Percentiles rank a stretch among this genome's conserved stretches.
Conservation (phyloP, 1,140 invertebrate genomes). For the Spodoptera frugiperda region DNA sequence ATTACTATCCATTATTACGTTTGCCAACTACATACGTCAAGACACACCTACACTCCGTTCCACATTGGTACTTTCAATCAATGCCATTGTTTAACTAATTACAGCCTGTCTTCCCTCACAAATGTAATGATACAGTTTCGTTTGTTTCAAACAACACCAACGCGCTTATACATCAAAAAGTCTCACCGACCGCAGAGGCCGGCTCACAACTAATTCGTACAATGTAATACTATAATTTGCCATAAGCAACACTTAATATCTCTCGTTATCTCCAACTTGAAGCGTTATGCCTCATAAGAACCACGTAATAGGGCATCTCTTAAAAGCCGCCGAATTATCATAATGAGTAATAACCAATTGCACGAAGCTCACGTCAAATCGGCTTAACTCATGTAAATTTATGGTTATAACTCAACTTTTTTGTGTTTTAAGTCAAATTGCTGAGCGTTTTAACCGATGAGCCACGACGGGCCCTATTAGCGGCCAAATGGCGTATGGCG, state of each 20-base stretch:
- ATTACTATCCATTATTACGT: conserved; percentile 40
- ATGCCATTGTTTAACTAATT: conserved; percentile 69
- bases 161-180: conserved; percentile 49
- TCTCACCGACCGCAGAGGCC: conserved; percentile 32
- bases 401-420: conserved; percentile 61
- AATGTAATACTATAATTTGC: conserved; percentile 56
- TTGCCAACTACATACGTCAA: conserved; percentile 31
- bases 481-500: conserved; percentile 77
- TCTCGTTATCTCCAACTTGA: conserved; percentile 58
- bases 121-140: conserved; percentile 52
- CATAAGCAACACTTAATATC: conserved; percentile 53
- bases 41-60: conserved; percentile 53
- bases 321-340: conserved; percentile 63
- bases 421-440: conserved; percentile 71
- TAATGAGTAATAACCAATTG: conserved; percentile 80
- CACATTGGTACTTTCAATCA: conserved; percentile 60
- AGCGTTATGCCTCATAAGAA: conserved; percentile 55
- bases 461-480: conserved; percentile 73
- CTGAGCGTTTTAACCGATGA: conserved; percentile 66
- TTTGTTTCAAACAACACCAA: conserved; percentile 54
- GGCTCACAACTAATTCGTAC: conserved; percentile 34
- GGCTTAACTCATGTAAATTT: conserved; percentile 71
- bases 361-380: conserved; percentile 78
- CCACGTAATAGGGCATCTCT: conserved; percentile 50
- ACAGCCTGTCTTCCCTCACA: conserved; percentile 56